Conservation (phyloP, 2,113 vertebrate species). For the Piaya cayana region DNA sequence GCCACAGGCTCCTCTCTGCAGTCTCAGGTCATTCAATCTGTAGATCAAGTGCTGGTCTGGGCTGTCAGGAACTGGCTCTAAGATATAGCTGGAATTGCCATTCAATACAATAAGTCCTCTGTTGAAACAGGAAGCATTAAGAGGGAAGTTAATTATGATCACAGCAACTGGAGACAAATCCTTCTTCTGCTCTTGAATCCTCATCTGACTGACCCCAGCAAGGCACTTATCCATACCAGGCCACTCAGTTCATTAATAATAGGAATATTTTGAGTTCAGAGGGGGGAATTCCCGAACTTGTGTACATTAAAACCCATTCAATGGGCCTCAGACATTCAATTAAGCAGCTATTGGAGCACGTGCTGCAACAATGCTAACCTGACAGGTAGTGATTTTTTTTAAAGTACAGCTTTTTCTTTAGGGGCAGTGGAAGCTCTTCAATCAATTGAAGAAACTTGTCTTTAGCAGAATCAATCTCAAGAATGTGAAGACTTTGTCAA, state of each 20-base stretch:
- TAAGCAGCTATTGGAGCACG: background rate
- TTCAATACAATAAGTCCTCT: constrained; percentile 90
- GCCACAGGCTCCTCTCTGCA: constrained; percentile 79
- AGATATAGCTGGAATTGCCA: constrained; percentile 87
- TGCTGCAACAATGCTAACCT: background rate
- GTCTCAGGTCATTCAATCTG: constrained; percentile 80
- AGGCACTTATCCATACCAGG: background rate
- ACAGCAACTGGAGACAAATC: background rate
- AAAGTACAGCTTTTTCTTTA: background rate
- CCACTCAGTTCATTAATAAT: background rate
- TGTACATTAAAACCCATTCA: background rate
- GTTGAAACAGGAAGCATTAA: constrained; percentile 60
- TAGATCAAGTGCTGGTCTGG: constrained; percentile 83
- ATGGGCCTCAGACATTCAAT: background rate
- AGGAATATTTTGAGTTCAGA: background rate
- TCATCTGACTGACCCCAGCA: background rate
- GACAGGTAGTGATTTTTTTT: background rate
- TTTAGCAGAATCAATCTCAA: background rate
- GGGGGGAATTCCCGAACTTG: background rate
- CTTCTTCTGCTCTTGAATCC: background rate
- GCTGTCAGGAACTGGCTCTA: constrained; percentile 82
- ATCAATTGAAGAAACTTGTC: background rate
- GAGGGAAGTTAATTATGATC: background rate
- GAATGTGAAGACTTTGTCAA: background rate
- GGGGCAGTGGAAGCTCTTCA: background rate